Evolutionary conservation across 2,113 vertebrate genomes (phyloP), one percentile per base, ranked within the genome.

Genomic region (Chascanopsetta lugubris): DNA sequence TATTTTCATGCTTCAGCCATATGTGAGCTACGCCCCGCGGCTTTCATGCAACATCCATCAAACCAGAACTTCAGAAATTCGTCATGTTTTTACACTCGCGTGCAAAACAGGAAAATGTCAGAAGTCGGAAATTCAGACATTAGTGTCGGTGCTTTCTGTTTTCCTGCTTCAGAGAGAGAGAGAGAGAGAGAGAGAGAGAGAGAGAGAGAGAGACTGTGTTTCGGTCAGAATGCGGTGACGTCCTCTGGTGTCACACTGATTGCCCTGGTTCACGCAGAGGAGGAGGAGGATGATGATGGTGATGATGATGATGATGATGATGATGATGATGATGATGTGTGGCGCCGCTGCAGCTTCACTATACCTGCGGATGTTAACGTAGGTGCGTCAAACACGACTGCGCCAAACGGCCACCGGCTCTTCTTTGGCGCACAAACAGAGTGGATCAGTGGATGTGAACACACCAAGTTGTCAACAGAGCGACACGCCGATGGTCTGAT

Each of bases 61-160:
- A n/a, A n/a, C n/a, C n/a, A 46, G 29, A 56, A 66, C 38, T 84
- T 84, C 78, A 67, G 77, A 87, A 84, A 67, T 86, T 80, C 61
- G 30, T 26, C 27, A 36, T 75, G 62, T 75, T 5, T 79, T 82
- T 80, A 49, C 82, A 73, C 61, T 56, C 47, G 13, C 38, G 72
- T 67, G 66, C 38, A 80, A 61, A 79, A 20, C 47, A 83, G 71
- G 51, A 48, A 69, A 47, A 76, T 61, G 61, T 69, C 32, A 61
- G 22, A 68, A 38, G 27, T 64, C 51, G 36, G 51, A 53, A 74
- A 63, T 70, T 55, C 38, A n/a, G 38, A 42, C 1, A n/a, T 42
- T 54, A 27, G 47, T 15, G 5, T 22, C 34, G 13, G n/a, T 53
- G 43, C 69, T 68, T 30, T 73, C 38, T 73, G 45, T 48, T 68